These are phyloP conservation scores for Scolopax bukidnonensis DNA, from an alignment of 2,797 vertebrate genomes.

Conservation along the genomic window DNA sequence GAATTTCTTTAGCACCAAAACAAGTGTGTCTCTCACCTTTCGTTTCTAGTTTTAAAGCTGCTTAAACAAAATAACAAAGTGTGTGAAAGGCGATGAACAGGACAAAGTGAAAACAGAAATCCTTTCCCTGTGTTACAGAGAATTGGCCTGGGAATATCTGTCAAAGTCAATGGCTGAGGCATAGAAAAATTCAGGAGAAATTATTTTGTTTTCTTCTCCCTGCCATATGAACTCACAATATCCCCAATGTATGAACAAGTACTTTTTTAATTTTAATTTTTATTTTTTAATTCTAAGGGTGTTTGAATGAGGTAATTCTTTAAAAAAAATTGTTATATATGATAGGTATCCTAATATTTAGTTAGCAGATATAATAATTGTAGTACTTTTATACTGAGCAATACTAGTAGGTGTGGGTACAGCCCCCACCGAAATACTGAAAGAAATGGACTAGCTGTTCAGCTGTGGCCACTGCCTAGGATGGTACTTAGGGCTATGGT, in stretches of 20 bases:
- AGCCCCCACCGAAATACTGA: background rate
- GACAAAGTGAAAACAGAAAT: constrained; percentile 5
- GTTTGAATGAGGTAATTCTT: background rate
- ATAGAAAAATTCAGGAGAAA: background rate
- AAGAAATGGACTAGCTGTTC: background rate
- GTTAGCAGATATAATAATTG: background rate
- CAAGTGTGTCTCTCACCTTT: background rate
- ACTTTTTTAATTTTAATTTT: background rate
- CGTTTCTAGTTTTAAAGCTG: background rate
- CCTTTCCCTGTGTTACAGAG: background rate
- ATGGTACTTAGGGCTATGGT: background rate
- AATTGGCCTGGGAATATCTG: background rate
- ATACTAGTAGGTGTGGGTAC: background rate
- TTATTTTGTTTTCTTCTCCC: background rate
- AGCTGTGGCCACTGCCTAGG: background rate
- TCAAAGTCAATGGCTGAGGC: background rate
- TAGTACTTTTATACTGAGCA: background rate
- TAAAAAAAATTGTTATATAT: background rate
- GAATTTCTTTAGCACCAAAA: background rate
- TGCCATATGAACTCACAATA: background rate
- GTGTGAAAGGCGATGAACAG: background rate
- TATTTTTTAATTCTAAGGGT: background rate
- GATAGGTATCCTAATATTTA: background rate
- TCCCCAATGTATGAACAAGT: background rate
- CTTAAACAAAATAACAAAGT: background rate